phyloP scores from a whole-genome alignment of 2,888 invertebrate species.

The Chorisops tibialis region DNA sequence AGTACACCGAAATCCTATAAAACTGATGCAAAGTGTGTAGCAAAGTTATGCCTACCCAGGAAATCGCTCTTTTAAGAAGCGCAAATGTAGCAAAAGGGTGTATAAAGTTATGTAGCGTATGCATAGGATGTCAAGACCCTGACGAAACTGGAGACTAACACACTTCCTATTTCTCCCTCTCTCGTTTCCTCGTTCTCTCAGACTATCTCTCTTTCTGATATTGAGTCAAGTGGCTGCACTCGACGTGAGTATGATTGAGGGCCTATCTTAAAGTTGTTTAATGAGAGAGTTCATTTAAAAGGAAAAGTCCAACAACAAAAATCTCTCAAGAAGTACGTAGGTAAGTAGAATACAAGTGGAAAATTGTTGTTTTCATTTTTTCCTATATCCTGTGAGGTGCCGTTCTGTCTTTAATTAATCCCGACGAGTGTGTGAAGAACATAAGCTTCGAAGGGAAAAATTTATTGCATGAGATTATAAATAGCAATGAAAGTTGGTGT shows the following conservation, averaged over 20 bases:
- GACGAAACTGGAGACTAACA: too few species aligned
- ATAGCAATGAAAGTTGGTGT: too few species aligned
- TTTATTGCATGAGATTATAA: too few species aligned
- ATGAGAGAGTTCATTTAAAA: conserved; percentile 24
- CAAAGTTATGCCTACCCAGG: not conserved
- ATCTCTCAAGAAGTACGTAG: not conserved
- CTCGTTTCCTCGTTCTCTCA: too few species aligned
- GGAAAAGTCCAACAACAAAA: not conserved
- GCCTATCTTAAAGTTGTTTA: conserved; percentile 25
- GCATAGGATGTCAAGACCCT: too few species aligned
- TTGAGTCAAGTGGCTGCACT: conserved; percentile 23
- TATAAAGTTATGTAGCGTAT: not conserved
- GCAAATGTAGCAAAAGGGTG: conserved; percentile 19
- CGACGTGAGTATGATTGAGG: conserved; percentile 25
- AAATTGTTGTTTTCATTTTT: conserved; percentile 18
- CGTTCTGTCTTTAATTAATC: conserved; percentile 17
- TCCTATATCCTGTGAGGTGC: conserved; percentile 6
- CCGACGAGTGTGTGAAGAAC: not conserved
- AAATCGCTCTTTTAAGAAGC: conserved; percentile 21
- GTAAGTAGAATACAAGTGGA: conserved; percentile 14
- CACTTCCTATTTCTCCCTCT: too few species aligned
- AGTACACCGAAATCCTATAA: too few species aligned
- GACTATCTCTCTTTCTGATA: not conserved
- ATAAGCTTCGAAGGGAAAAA: too few species aligned
- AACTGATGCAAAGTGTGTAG: too few species aligned